phyloP scores from a whole-genome alignment of 2,797 vertebrate species.

The Anabas testudineus region DNA sequence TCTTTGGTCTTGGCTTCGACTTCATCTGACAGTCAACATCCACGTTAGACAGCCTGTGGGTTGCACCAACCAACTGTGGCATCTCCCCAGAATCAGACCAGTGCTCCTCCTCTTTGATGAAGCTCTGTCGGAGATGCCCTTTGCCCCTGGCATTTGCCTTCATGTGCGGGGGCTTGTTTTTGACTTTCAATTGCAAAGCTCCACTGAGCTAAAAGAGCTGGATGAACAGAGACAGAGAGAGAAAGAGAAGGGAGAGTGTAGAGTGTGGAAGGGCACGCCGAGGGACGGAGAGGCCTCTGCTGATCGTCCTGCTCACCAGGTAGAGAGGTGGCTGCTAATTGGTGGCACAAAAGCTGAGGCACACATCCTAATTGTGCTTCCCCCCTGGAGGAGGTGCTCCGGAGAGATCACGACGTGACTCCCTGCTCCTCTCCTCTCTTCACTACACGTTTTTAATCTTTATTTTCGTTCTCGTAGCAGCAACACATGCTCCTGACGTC shows the following conservation, averaged over 20 bases:
- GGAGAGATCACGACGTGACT: conserved; percentile 1
- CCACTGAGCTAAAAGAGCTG: neutral
- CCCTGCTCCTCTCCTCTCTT: neutral
- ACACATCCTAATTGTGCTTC: conserved; percentile 40
- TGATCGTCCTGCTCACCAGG: conserved; percentile 24
- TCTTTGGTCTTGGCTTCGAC: neutral
- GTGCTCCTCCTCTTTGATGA: conserved; percentile 48
- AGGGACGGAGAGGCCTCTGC: conserved; percentile 12
- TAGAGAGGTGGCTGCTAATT: conserved; percentile 62
- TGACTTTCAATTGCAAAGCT: conserved; percentile 74
- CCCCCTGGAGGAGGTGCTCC: conserved; percentile 1
- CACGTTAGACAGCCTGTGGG: neutral
- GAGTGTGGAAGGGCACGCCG: conserved; percentile 18
- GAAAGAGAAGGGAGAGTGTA: neutral
- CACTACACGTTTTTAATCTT: neutral
- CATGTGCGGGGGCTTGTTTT: conserved; percentile 44
- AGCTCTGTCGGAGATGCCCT: conserved; percentile 61
- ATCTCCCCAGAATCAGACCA: neutral
- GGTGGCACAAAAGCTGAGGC: conserved; percentile 50
- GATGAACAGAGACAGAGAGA: neutral
- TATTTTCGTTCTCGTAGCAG: neutral
- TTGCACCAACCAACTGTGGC: neutral
- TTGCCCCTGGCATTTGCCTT: conserved; percentile 81
- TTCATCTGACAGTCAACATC: neutral
- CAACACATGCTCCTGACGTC: neutral